Base-by-base conservation (phyloP, 2,888 invertebrate genomes). In the Meta bourneti region DNA sequence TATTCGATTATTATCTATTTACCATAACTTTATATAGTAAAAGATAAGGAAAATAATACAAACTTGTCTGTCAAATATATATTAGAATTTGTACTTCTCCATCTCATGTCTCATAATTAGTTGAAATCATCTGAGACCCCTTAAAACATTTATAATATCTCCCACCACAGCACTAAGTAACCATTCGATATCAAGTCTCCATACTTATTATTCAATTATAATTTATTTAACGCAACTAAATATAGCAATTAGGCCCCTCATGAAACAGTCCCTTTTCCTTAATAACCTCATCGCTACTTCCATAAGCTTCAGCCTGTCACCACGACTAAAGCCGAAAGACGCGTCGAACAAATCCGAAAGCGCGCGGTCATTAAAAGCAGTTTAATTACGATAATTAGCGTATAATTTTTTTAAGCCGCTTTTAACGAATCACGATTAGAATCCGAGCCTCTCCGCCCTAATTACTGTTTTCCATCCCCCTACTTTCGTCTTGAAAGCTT, bases 321-420 rank as follows among this genome's bases (percentile, higher is more conserved):
- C 54, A n/a, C 16, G 52, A 11, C 19, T 1, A 69, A 61, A 69
- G 34, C 77, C 48, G 77, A 78, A 77, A 19, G 71, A 71, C 61
- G 70, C 81, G n/a, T 61, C 48, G n/a, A 70, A n/a, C 48, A 81
- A 84, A 84, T 84, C 84, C 72, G 75, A 75, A 54, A 34, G 52
- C 49, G 83, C 13, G n/a, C 51, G 85, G 85, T 80, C 88, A 88
- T 88, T 88, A 88, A 88, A 88, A 88, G 72, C 81, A 75, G 81
- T 88, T 88, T 88, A 88, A 88, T 88, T 88, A 88, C 88, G 88
- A 88, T 88, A 88, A 88, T 88, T 88, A 88, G 61, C 81, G 81
- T 19, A 20, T 74, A 19, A 54, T 48, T 81, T 81, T 87, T 84
- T 88, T 72, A 87, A 88, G 88, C 74, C 51, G n/a, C 74, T 74